Conservation (phyloP, 1,140 invertebrate species). For the Pectinophora gossypiella region DNA sequence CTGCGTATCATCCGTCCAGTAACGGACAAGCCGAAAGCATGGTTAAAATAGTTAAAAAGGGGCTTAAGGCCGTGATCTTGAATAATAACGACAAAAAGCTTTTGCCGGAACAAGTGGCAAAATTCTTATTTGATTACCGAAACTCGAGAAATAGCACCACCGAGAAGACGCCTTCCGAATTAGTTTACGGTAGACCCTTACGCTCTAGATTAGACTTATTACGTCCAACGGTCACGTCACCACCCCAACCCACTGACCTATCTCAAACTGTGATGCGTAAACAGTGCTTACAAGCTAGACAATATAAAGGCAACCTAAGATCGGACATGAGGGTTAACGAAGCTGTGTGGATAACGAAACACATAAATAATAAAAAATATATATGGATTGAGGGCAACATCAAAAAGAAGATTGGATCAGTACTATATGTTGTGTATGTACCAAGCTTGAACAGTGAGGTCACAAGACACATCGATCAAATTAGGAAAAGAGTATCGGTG, state of each 20-base stretch:
- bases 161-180: too few species aligned
- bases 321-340: slow-evolving; percentile 6
- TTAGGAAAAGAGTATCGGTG: neutral
- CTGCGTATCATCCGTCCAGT: slow-evolving; percentile 16
- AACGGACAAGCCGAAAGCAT: too few species aligned
- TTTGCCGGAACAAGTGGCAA: too few species aligned
- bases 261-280: slow-evolving; percentile 12
- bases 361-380: slow-evolving; percentile 12
- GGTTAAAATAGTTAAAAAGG: slow-evolving; percentile 26
- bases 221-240: slow-evolving; percentile 1
- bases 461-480: neutral
- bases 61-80: slow-evolving; percentile 1
- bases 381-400: neutral
- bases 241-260: slow-evolving; percentile 17
- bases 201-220: too few species aligned
- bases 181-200: too few species aligned
- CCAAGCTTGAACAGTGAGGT: neutral
- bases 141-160: too few species aligned
- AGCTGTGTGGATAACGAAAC: too few species aligned
- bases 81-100: too few species aligned
- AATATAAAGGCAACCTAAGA: slow-evolving; percentile 13
- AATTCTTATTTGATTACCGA: too few species aligned
- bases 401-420: neutral
- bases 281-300: slow-evolving; percentile 23
- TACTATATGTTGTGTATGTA: neutral